These are phyloP conservation scores for Lasioglossum villosulum DNA, from an alignment of 2,888 invertebrate species.

Conservation along the genomic window DNA sequence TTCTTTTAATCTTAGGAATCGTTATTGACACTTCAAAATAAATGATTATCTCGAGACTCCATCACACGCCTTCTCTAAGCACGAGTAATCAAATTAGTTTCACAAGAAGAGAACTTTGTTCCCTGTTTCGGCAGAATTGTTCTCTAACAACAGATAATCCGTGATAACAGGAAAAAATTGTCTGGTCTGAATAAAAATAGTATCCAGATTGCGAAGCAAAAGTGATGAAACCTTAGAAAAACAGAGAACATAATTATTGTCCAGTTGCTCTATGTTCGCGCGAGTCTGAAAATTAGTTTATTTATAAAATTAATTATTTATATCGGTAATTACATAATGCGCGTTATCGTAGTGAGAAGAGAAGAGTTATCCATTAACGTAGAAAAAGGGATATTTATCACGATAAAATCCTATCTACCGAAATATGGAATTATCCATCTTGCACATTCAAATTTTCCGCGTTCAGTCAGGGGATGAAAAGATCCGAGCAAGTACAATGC, in stretches of 20 bases:
- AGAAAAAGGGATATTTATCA: background rate
- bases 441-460: background rate
- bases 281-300: too few relatives aligned
- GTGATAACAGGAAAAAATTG: background rate
- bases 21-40: background rate
- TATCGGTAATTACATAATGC: background rate
- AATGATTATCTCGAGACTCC: background rate
- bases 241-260: background rate
- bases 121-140: background rate
- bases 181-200: background rate
- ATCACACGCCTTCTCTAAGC: background rate
- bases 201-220: background rate
- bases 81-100: background rate
- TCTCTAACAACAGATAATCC: background rate
- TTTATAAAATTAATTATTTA: too few relatives aligned
- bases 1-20: background rate
- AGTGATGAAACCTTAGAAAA: background rate
- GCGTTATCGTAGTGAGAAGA: too few relatives aligned
- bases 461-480: background rate
- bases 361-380: background rate
- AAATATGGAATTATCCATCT: background rate
- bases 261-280: too few relatives aligned
- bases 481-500: conserved; percentile 8
- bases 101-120: background rate
- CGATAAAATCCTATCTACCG: background rate